Evolutionary conservation across 2,113 vertebrate species (phyloP), one percentile per base, ranked within the genome.

Genomic region (Microcebus lehilahytsara): DNA sequence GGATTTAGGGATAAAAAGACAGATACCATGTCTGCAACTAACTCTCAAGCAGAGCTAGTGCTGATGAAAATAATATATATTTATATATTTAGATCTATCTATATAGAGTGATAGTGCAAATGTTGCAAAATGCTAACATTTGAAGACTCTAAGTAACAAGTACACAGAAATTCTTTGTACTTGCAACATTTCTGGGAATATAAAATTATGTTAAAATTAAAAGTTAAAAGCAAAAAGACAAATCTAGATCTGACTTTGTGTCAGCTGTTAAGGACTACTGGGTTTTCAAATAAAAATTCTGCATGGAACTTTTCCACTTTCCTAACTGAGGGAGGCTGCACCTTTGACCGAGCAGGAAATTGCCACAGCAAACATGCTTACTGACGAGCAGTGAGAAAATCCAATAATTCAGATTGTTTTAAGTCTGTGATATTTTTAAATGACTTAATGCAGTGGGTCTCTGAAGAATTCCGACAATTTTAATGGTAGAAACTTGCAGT

Each of bases 341-440:
- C 97, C 97, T 98, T 97, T 98, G 96, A 91, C 97, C 96, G 51
- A 34, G 80, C 56, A 79, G 87, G 96, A 96, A 97, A 87, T 42
- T 91, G 93, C 91, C 88, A 51, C 64, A 37, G 96, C 92, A 96
- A 98, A 97, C 93, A 66, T 34, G 11, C 89, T 95, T 95, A 16
- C 90, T 4, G 46, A 34, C 2, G 83, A 74, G 1, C 87, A 7
- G 64, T 1, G 19, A 84, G 81, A 64, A 97, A 87, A 91, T 87
- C 92, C 95, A 95, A 77, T 46, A 91, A 88, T 96, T 93, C 95
- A 42, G 86, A 17, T 85, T 89, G 95, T 37, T 97, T 97, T 93
- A 62, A 93, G 93, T 72, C 85, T 93, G 96, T 97, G 95, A 37
- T 79, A 7, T 92, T 96, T 98, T 98, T 96, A 97, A 98, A 97